These are phyloP conservation scores for Eilema depressum DNA, from an alignment of 2,888 invertebrate genomes.

Conservation along the genomic window DNA sequence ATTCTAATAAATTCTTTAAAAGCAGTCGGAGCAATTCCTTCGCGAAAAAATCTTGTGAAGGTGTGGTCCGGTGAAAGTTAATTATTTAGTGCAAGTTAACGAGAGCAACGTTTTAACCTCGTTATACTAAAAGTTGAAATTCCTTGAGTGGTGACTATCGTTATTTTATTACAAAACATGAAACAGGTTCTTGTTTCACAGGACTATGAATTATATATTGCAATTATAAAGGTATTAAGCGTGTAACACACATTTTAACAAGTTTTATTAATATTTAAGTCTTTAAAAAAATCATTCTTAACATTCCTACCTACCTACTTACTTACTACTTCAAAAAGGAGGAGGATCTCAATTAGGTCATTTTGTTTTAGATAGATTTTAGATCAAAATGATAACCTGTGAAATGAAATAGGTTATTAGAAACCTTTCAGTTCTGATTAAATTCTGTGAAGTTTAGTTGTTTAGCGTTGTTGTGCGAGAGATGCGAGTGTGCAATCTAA, in stretches of 20 bases:
- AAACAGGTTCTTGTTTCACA: constrained; percentile 27
- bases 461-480: too few species aligned
- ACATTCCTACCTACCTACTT: too few species aligned
- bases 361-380: too few species aligned
- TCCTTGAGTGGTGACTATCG: constrained; percentile 43
- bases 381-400: too few species aligned
- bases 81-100: constrained; percentile 4
- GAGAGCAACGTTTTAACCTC: constrained; percentile 32
- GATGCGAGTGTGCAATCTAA: too few species aligned
- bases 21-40: neutral
- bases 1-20: neutral
- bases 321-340: too few species aligned
- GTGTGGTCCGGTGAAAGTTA: neutral
- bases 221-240: neutral
- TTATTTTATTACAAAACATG: constrained; percentile 36
- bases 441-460: too few species aligned
- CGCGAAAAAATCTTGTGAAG: neutral
- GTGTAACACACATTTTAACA: neutral
- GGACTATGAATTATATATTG: constrained; percentile 20
- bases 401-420: too few species aligned
- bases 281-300: too few species aligned
- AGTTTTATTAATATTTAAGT: too few species aligned
- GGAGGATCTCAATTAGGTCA: too few species aligned
- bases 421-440: too few species aligned
- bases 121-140: constrained; percentile 45